These are phyloP conservation scores for Zeus faber DNA, from an alignment of 2,113 vertebrate species.

Conservation along the genomic window DNA sequence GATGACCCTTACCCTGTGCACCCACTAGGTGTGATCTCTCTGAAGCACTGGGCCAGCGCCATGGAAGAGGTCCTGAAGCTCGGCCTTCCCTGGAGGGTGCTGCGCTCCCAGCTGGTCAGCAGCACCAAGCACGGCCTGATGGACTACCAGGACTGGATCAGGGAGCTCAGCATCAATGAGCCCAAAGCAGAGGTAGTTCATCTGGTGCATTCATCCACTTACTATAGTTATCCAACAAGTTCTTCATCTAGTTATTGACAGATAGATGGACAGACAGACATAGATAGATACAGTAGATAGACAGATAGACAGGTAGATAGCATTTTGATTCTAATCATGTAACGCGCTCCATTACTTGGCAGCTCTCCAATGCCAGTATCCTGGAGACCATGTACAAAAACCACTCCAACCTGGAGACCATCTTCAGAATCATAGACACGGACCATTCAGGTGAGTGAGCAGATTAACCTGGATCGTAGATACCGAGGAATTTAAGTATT, in stretches of 20 bases:
- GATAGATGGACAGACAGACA: constrained; percentile 6
- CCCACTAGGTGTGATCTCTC: constrained; percentile 57
- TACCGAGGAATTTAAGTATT: too few species aligned
- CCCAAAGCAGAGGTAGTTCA: constrained; percentile 68
- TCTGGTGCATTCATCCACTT: too few species aligned
- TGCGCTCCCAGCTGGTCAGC: constrained; percentile 79
- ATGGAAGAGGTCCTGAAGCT: constrained; percentile 81
- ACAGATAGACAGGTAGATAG: background rate
- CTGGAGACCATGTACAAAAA: constrained; percentile 91
- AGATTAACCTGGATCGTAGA: background rate
- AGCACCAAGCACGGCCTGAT: constrained; percentile 48
- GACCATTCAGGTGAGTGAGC: constrained; percentile 85
- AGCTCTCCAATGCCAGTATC: constrained; percentile 85
- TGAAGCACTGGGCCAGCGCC: constrained; percentile 82
- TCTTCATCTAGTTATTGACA: background rate
- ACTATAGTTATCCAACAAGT: too few species aligned
- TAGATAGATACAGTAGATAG: background rate
- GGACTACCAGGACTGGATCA: constrained; percentile 71
- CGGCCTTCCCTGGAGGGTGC: constrained; percentile 86
- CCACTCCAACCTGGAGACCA: constrained; percentile 89
- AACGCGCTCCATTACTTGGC: background rate
- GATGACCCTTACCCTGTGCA: background rate
- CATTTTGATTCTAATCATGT: background rate
- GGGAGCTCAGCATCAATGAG: constrained; percentile 64
- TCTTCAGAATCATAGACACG: constrained; percentile 91